Percentiles rank a stretch among this genome's conserved stretches.
Evolutionary conservation across 2,888 invertebrate species (phyloP).

Genomic region (Eurytoma californica): DNA sequence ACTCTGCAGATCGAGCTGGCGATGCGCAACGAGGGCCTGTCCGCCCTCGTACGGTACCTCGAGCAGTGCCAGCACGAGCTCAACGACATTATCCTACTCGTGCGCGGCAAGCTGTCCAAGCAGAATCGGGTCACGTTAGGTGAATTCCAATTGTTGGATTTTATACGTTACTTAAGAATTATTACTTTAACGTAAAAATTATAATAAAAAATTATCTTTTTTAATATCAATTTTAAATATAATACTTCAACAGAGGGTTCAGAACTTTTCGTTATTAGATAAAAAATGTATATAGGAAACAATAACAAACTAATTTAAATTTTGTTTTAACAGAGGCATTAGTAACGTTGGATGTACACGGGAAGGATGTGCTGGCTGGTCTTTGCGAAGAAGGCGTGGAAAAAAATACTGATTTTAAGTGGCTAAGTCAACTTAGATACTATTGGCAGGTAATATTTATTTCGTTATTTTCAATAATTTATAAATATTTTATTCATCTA

Average conservation of each 20-base stretch:
- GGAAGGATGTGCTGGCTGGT: constrained; percentile 88
- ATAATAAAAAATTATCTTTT: too few species aligned
- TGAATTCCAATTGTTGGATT: constrained; percentile 64
- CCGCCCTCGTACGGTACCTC: constrained; percentile 81
- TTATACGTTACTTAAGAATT: too few species aligned
- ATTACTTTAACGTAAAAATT: too few species aligned
- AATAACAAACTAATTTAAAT: too few species aligned
- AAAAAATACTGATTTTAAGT: constrained; percentile 90
- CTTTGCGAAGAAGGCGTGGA: constrained; percentile 81
- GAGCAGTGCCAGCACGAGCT: constrained; percentile 88
- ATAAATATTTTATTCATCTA: too few species aligned
- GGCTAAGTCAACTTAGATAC: constrained; percentile 91
- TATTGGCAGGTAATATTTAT: constrained; percentile 83
- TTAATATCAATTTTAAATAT: too few species aligned
- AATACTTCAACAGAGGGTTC: too few species aligned
- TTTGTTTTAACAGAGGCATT: constrained; percentile 81
- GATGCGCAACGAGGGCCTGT: constrained; percentile 77
- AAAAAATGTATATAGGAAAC: too few species aligned
- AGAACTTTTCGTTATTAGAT: too few species aligned
- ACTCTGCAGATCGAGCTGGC: constrained; percentile 90
- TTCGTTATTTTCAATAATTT: not conserved
- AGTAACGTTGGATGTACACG: constrained; percentile 95
- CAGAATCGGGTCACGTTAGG: constrained; percentile 93
- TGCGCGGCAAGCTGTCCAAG: constrained; percentile 88
- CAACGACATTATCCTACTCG: constrained; percentile 87